Percentiles rank a stretch among this genome's conserved stretches.
Conservation (phyloP, 2,888 invertebrate species). For the Catocala sponsa region DNA sequence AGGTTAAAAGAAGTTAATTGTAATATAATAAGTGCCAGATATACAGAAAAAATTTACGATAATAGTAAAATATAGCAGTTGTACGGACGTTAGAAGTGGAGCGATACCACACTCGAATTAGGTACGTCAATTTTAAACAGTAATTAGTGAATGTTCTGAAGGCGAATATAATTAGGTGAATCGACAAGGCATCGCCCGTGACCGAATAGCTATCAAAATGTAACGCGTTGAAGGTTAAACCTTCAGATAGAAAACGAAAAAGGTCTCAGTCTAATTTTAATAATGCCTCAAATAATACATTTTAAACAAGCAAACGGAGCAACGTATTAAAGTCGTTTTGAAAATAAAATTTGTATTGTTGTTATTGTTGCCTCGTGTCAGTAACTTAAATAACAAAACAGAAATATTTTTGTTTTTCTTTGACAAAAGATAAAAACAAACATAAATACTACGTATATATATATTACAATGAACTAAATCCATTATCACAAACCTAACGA, state of each 20-base stretch:
- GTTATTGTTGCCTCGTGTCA: too few relatives aligned
- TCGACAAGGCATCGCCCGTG: constrained; percentile 58
- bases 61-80: not conserved
- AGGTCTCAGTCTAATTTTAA: constrained; percentile 25
- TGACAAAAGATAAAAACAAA: too few relatives aligned
- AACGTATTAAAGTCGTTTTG: too few relatives aligned
- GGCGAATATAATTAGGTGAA: constrained; percentile 55
- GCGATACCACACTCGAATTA: constrained; percentile 29
- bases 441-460: too few relatives aligned
- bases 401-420: too few relatives aligned
- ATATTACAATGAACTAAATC: too few relatives aligned
- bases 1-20: too few relatives aligned
- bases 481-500: too few relatives aligned
- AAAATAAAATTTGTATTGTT: too few relatives aligned
- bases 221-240: constrained; percentile 57
- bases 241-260: constrained; percentile 45
- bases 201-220: constrained; percentile 56
- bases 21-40: too few relatives aligned
- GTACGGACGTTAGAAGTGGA: constrained; percentile 32
- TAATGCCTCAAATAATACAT: constrained; percentile 4
- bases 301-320: not conserved
- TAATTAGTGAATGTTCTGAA: constrained; percentile 61
- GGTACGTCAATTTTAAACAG: constrained; percentile 30
- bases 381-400: too few relatives aligned
- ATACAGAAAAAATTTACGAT: too few relatives aligned